Percentiles rank a stretch among this genome's conserved stretches.
Conservation (phyloP, 2,113 vertebrate genomes). For the Seriola aureovittata region DNA sequence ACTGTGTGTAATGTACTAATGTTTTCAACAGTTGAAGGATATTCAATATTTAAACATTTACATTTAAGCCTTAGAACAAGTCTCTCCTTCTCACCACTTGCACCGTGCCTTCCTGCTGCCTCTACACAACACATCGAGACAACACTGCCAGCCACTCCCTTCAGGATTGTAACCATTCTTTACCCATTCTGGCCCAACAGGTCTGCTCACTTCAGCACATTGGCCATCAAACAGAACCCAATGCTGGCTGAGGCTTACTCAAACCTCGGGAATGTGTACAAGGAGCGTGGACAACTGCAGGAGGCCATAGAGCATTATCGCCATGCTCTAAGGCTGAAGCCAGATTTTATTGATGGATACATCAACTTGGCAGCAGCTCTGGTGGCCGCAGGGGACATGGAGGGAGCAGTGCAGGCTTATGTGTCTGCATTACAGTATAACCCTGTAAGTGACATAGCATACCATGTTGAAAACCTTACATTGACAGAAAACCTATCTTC, state of each 20-base stretch:
- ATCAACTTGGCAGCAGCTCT: conserved; percentile 98
- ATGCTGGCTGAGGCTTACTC: conserved; percentile 99
- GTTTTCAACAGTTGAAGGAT: conserved; percentile 7
- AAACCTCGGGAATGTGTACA: conserved; percentile 98
- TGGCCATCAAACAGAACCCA: conserved; percentile 99
- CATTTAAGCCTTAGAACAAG: not conserved
- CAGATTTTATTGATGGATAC: conserved; percentile 99
- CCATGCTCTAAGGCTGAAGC: conserved; percentile 96
- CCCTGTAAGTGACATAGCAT: conserved; percentile 87
- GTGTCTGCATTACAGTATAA: conserved; percentile 99
- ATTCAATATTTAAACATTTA: not conserved
- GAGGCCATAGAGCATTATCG: conserved; percentile 99
- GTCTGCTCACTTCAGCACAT: conserved; percentile 98
- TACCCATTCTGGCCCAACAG: conserved; percentile 75
- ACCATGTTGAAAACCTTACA: not conserved
- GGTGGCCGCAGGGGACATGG: conserved; percentile 99
- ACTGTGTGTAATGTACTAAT: not conserved
- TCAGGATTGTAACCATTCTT: conserved; percentile 3
- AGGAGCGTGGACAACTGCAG: conserved; percentile 97
- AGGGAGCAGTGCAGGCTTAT: conserved; percentile 98
- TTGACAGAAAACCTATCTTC: not conserved
- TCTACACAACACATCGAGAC: not conserved
- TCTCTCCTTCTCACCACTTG: not conserved
- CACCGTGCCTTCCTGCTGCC: not conserved
- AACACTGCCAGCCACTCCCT: not conserved